A percentile compares a stretch with the other conserved stretches of the same genome.
Evolutionary conservation across 2,113 vertebrate genomes (phyloP).

Genomic region (Equus przewalskii): DNA sequence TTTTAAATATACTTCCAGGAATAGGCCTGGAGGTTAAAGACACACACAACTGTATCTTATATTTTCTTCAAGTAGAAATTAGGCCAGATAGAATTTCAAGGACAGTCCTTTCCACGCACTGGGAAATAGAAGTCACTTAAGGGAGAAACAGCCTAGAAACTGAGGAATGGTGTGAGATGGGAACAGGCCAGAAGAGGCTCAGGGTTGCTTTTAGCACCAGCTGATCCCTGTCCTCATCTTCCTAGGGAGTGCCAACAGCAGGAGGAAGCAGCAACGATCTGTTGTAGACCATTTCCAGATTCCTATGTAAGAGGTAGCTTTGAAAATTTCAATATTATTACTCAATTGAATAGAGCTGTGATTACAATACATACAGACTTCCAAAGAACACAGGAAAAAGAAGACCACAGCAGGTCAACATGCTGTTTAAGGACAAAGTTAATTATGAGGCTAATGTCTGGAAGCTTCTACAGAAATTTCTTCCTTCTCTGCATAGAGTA

Average conservation of each 20-base stretch:
- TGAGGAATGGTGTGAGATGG: neutral
- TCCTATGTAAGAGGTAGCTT: neutral
- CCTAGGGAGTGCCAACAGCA: neutral
- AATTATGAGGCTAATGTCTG: neutral
- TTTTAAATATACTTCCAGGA: constrained; percentile 33
- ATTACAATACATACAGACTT: neutral
- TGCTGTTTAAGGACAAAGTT: neutral
- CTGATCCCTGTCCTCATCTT: neutral
- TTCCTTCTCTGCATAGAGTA: neutral
- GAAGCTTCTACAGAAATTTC: neutral
- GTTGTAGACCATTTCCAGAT: accelerated
- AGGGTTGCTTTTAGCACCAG: neutral
- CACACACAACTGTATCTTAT: neutral
- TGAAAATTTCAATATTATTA: neutral
- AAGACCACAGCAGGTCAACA: neutral
- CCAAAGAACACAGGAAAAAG: neutral
- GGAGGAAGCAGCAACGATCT: neutral
- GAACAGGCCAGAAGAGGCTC: neutral
- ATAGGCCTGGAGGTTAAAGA: neutral
- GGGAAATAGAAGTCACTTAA: neutral
- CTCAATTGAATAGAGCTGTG: neutral
- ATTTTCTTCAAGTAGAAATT: constrained; percentile 27
- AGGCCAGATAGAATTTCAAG: neutral
- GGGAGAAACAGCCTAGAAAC: neutral
- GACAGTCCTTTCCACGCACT: neutral